These are phyloP conservation scores for Homalodisca vitripennis DNA, from an alignment of 1,140 invertebrate genomes.

Conservation along the genomic window DNA sequence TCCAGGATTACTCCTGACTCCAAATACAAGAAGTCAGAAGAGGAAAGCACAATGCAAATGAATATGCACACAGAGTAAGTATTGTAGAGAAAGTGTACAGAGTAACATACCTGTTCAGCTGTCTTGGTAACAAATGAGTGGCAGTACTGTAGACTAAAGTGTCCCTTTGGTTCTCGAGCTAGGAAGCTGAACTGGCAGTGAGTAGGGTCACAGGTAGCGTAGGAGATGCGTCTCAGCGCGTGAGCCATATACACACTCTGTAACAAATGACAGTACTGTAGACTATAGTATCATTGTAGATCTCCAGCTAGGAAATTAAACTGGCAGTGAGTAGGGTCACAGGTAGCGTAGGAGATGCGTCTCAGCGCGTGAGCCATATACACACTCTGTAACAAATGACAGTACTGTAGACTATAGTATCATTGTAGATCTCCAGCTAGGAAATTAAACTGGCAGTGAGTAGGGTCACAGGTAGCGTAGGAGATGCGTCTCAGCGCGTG, in stretches of 20 bases:
- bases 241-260: constrained; percentile 85
- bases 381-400: constrained; percentile 74
- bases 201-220: constrained; percentile 81
- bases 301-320: constrained; percentile 83
- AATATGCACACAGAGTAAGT: too few relatives aligned
- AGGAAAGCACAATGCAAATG: too few relatives aligned
- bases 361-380: constrained; percentile 84
- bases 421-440: constrained; percentile 76
- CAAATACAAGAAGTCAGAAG: too few relatives aligned
- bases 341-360: constrained; percentile 83
- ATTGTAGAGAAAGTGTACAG: too few relatives aligned
- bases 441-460: constrained; percentile 78
- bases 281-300: constrained; percentile 68
- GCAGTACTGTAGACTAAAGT: constrained; percentile 75
- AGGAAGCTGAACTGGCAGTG: constrained; percentile 81
- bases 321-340: constrained; percentile 75
- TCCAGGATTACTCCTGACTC: too few relatives aligned
- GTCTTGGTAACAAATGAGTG: constrained; percentile 78
- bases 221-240: constrained; percentile 80
- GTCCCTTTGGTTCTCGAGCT: constrained; percentile 73
- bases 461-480: constrained; percentile 82
- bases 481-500: constrained; percentile 83
- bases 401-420: constrained; percentile 73
- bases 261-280: constrained; percentile 75
- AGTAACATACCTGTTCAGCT: constrained; percentile 66